Evolutionary conservation across 2,113 vertebrate species (phyloP), one percentile per base, ranked within the genome.

Genomic region (Carlito syrichta): DNA sequence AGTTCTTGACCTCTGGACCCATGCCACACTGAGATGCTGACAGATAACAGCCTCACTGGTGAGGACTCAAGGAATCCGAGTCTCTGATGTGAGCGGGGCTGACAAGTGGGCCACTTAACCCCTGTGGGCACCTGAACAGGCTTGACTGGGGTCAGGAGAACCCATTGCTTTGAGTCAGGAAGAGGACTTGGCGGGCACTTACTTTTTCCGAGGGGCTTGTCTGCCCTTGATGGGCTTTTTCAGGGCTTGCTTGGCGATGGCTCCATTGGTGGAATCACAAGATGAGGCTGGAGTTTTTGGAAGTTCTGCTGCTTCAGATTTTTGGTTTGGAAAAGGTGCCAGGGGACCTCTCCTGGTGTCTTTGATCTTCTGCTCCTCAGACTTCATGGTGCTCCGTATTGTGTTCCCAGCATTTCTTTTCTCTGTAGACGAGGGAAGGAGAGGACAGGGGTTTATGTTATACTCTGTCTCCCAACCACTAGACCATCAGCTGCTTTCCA

Each of bases 151-250:
- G 35, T 14, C 45, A 54, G 6, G 11, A 4, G 74, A 22, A 25
- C 20, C 45, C 3, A 12, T 32, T 5, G 58, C 20, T 17, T 3
- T 11, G 23, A 0, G 0, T 1, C 0, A n/a, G 54, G 40, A 66
- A 17, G 14, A 27, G 8, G 45, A 14, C 22, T 48, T 22, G 17
- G 19, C 62, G 38, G 7, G 14, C 38, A 98, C 99, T 98, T 90
- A 99, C 99, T 99, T 99, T 97, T 98, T 99, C 81, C 98, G 98
- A 13, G 98, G 92, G 40, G 98, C 96, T 71, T 98, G 99, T 96
- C 99, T 99, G 94, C 97, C 96, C 98, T 98, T 98, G 30, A 81
- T 83, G 89, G 98, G 98, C 89, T 98, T 98, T 27, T 98, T 98
- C 82, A 96, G 98, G 95, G 95, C 96, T 60, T 96, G 99, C 85